A percentile compares a stretch with the other conserved stretches of the same genome.
phyloP scores from a whole-genome alignment of 2,888 invertebrate species.

The Drepanosiphum platanoidis region DNA sequence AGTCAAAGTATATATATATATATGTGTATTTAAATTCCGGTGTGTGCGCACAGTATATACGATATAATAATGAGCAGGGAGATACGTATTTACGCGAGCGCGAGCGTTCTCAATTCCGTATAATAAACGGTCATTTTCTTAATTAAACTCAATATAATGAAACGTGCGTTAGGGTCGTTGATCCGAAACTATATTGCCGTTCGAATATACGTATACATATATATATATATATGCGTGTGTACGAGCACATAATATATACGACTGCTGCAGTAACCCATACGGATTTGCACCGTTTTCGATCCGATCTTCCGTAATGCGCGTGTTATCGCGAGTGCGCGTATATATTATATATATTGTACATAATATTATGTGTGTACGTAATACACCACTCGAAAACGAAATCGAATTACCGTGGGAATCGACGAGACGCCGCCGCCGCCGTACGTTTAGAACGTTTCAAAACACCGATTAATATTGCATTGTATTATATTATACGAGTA shows the following conservation, averaged over 20 bases:
- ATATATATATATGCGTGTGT: background rate
- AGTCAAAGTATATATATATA: background rate
- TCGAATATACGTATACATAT: background rate
- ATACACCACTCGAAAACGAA: background rate
- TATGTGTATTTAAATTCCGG: no score
- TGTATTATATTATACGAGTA: background rate
- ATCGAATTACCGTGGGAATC: slow-evolving; percentile 19
- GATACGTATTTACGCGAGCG: background rate
- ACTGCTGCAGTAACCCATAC: background rate
- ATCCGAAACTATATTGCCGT: slow-evolving; percentile 20
- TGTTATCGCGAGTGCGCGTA: background rate
- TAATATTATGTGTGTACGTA: background rate
- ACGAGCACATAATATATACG: background rate
- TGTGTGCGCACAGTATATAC: background rate
- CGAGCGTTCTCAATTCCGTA: slow-evolving; percentile 44
- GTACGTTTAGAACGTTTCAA: background rate
- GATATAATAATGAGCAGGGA: slow-evolving; percentile 16
- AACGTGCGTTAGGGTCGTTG: slow-evolving; percentile 57
- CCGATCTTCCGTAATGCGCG: background rate
- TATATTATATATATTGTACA: no score
- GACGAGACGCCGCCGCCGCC: background rate
- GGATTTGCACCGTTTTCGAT: background rate
- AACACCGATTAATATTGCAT: slow-evolving; percentile 8
- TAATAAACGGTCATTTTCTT: slow-evolving; percentile 58
- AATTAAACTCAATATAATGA: slow-evolving; percentile 59